Conservation (phyloP, 2,797 vertebrate genomes). For the Enteromius unitaeniatus region DNA sequence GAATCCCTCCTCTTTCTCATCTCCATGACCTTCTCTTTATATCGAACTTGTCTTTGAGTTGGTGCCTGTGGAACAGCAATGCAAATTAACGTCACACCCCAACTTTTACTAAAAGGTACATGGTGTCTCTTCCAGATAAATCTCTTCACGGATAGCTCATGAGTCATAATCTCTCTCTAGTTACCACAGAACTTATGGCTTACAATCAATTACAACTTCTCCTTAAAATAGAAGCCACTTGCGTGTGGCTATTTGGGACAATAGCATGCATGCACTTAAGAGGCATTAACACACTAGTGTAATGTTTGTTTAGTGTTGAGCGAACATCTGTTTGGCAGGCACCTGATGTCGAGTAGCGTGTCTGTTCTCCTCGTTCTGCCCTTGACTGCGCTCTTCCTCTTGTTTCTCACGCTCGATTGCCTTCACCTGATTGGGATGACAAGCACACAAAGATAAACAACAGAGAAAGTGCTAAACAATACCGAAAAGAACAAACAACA, state of each 20-base stretch:
- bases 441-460: constrained; percentile 11
- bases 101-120: background rate
- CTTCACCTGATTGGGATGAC: constrained; percentile 84
- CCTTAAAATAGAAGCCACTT: background rate
- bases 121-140: background rate
- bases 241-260: background rate
- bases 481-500: background rate
- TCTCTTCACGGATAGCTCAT: background rate
- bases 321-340: constrained; percentile 25
- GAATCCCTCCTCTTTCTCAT: constrained; percentile 95
- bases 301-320: background rate
- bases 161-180: background rate
- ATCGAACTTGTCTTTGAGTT: constrained; percentile 90
- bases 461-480: background rate
- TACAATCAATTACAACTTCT: background rate
- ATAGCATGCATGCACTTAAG: constrained; percentile 24
- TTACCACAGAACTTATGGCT: background rate
- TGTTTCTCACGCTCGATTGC: constrained; percentile 96
- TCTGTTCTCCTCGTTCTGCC: constrained; percentile 91
- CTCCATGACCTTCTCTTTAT: constrained; percentile 97
- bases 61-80: constrained; percentile 81
- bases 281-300: constrained; percentile 3
- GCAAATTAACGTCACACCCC: background rate
- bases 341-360: constrained; percentile 98
- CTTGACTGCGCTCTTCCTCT: constrained; percentile 91